Base-by-base conservation (phyloP, 2,888 invertebrate genomes). In the Conus canariensis region DNA sequence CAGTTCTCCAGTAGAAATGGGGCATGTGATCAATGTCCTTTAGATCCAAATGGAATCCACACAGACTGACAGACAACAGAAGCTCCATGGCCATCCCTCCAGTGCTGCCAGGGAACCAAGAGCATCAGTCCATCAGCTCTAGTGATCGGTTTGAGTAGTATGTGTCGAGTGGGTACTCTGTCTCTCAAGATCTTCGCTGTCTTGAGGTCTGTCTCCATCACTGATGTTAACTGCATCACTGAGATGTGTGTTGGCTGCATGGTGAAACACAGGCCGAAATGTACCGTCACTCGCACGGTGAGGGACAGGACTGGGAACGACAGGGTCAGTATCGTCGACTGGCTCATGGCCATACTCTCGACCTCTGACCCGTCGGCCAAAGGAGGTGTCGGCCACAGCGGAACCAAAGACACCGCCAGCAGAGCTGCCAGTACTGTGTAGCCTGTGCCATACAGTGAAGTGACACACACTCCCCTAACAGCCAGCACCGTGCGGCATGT, bases 401-500 rank as follows among this genome's bases (percentile, higher is more conserved):
- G 14, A 80, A 22, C 30, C 10, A 14, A 25, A 30, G 80, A 80
- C 80, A 30, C 30, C 45, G 45, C 2, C 2, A 45, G 4, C 45
- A 45, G 45, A 1, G 45, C 30, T 14, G 12, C 14, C 30, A 80
- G 80, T 5, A 16, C 30, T 8, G 30, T 12, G 25, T 12, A 80
- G 45, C 45, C 45, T 45, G 30, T 30, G 30, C 30, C 30, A 0
- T 30, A 80, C 80, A 80, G 96, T 82, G 98, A 98, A 5, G 98
- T 97, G 95, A 98, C 98, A 96, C 99, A 99, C 58, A 98, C 97
- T n/a, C 98, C 98, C 89, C 98, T 97, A 7, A 98, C 97, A 22
- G 98, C 98, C 97, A 22, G 98, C 98, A 30, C 30, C 30, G 1
- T 30, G 30, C 2, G 2, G 30, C 30, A 0, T 0, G 30, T 0